These are phyloP conservation scores for Marmota monax DNA, from an alignment of 2,113 vertebrate species.

Conservation along the genomic window DNA sequence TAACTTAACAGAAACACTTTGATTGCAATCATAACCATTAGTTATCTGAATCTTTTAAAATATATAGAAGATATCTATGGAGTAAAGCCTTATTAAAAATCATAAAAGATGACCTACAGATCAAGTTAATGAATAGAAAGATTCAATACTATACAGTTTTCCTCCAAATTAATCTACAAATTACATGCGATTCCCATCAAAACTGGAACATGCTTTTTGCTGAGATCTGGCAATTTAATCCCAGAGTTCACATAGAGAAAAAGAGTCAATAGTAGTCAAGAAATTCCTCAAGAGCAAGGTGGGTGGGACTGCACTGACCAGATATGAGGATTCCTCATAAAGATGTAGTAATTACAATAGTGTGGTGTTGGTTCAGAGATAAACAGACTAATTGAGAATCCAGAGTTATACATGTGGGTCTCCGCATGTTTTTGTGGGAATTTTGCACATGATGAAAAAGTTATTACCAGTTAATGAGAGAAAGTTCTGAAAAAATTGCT, in stretches of 20 bases:
- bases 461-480: neutral
- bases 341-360: neutral
- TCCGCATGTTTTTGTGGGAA: neutral
- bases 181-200: neutral
- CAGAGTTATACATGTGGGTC: neutral
- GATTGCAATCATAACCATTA: neutral
- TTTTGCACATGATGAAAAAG: neutral
- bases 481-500: neutral
- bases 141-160: neutral
- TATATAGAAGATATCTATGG: neutral
- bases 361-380: neutral
- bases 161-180: neutral
- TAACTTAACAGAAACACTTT: neutral
- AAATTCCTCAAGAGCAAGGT: neutral
- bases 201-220: neutral
- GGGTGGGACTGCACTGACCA: neutral
- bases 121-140: neutral
- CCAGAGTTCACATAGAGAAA: neutral
- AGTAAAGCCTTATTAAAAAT: neutral
- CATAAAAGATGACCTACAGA: neutral
- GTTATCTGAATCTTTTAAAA: conserved; percentile 6
- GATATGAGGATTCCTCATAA: neutral
- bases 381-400: neutral
- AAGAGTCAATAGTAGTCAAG: neutral
- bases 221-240: conserved; percentile 2